Evolutionary conservation across 2,888 invertebrate genomes (phyloP).

Genomic region (Spialia ferax): DNA sequence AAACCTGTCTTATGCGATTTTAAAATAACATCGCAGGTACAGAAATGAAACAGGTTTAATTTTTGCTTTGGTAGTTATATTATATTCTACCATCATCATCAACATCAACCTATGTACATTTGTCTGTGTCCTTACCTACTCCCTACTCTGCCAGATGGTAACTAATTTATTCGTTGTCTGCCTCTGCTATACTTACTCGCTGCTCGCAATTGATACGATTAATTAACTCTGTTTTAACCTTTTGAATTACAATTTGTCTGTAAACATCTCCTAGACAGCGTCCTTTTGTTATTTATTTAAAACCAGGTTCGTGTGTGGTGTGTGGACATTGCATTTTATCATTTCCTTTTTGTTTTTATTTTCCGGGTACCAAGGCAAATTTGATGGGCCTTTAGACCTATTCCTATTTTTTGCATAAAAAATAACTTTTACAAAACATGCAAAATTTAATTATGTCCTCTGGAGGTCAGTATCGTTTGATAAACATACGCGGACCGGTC

Average conservation of each 20-base stretch:
- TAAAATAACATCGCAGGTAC: not conserved
- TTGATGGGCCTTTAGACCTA: too few relatives aligned
- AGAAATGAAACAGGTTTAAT: too few relatives aligned
- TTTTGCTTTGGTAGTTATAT: too few relatives aligned
- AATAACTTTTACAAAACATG: constrained; percentile 19
- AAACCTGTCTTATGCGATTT: constrained; percentile 15
- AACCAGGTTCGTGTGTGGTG: too few relatives aligned
- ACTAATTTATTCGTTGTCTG: constrained; percentile 19
- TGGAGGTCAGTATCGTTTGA: constrained; percentile 35
- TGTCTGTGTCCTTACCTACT: constrained; percentile 9
- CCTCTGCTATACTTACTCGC: too few relatives aligned
- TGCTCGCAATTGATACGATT: constrained; percentile 32
- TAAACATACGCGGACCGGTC: constrained; percentile 35
- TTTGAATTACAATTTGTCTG: constrained; percentile 28
- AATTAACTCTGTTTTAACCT: constrained; percentile 31
- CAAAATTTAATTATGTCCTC: constrained; percentile 29
- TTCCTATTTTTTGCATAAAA: not conserved
- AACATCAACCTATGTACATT: constrained; percentile 33
- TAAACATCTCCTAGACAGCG: constrained; percentile 16
- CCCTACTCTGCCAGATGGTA: constrained; percentile 25
- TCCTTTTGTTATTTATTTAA: not conserved
- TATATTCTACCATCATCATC: too few relatives aligned
- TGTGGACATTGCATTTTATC: too few relatives aligned
- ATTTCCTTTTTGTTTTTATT: too few relatives aligned
- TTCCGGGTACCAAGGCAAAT: too few relatives aligned